Evolutionary conservation across 1,140 invertebrate species (phyloP).

Genomic region (Apis laboriosa): DNA sequence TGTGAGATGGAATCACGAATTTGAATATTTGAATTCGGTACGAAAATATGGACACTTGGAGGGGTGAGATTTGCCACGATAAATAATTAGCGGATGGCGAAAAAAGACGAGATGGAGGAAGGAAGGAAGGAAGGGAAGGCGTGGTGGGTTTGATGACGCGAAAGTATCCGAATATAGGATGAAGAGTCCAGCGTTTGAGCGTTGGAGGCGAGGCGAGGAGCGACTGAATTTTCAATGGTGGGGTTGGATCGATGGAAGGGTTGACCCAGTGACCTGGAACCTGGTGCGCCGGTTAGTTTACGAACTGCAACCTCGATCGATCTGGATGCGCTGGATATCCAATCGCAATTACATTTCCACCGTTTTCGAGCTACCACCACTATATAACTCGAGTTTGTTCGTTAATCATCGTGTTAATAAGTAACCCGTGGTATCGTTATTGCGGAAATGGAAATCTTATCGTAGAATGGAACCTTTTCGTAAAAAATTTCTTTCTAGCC

Average conservation of each 20-base stretch:
- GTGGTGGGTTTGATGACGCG: constrained; percentile 23
- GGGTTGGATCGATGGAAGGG: constrained; percentile 63
- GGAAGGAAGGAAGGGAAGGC: background rate
- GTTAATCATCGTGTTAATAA: too few species aligned
- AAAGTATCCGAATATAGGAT: constrained; percentile 30
- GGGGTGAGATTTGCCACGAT: background rate
- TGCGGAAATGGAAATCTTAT: too few species aligned
- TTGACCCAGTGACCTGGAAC: constrained; percentile 67
- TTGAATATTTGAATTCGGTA: background rate
- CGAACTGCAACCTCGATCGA: constrained; percentile 64
- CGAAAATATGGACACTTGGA: constrained; percentile 14
- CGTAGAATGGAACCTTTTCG: too few species aligned
- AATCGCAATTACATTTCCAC: constrained; percentile 37
- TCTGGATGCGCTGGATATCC: constrained; percentile 43
- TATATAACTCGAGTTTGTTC: too few species aligned
- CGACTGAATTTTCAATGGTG: constrained; percentile 56
- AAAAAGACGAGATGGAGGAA: background rate
- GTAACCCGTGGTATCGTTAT: too few species aligned
- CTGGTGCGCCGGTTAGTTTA: constrained; percentile 57
- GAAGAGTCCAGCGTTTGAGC: constrained; percentile 5
- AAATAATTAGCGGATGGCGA: constrained; percentile 24
- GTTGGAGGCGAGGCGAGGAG: background rate
- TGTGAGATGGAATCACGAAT: constrained; percentile 13
- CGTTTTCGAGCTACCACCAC: background rate
- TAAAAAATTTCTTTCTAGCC: too few species aligned